Percentiles rank a stretch among this genome's conserved stretches.
These are phyloP conservation scores for Eonycteris spelaea DNA, from an alignment of 2,113 vertebrate genomes.

Conservation along the genomic window DNA sequence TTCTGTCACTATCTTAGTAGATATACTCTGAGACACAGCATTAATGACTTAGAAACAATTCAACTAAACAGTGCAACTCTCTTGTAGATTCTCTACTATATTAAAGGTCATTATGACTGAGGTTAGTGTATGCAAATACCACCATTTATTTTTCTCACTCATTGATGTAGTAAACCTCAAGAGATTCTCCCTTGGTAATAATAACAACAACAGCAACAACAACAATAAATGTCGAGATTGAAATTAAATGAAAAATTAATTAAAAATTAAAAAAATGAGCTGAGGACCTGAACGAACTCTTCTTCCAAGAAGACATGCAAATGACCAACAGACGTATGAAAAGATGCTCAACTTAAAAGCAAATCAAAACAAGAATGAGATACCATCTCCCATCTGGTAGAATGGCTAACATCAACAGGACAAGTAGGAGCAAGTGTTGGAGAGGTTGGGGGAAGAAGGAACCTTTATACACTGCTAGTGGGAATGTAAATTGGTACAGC, in stretches of 20 bases:
- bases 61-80: accelerated
- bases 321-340: too few species aligned
- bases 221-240: not conserved
- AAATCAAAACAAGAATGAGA: too few species aligned
- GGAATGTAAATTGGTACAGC: too few species aligned
- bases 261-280: too few species aligned
- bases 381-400: too few species aligned
- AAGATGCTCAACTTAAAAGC: too few species aligned
- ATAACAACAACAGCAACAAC: not conserved
- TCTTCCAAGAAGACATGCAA: too few species aligned
- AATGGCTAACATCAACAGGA: too few species aligned
- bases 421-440: too few species aligned
- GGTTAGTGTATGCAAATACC: accelerated
- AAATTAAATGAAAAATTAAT: not conserved
- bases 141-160: not conserved
- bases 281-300: too few species aligned
- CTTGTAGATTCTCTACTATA: not conserved
- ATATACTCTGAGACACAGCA: not conserved
- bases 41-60: not conserved
- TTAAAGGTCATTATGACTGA: not conserved
- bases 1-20: not conserved
- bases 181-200: not conserved
- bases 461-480: too few species aligned
- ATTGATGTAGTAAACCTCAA: not conserved
- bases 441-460: too few species aligned